Base-by-base conservation (phyloP, 2,113 vertebrate genomes). In the Notiomystis cincta region DNA sequence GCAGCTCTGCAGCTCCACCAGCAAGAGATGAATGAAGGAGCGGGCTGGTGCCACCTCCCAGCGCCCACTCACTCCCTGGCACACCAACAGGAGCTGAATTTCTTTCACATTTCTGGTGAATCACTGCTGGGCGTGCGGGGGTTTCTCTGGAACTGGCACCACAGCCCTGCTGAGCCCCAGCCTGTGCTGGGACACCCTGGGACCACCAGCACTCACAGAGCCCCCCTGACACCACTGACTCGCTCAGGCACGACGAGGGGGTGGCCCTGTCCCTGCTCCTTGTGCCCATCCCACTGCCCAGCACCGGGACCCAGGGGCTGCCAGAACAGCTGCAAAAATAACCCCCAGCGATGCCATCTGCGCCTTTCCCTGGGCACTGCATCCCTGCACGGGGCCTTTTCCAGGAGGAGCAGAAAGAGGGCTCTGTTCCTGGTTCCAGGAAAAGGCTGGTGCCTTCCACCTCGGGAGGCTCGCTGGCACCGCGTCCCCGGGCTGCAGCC, bases 11-110 rank as follows among this genome's bases (percentile, higher is more conserved):
- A 71, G 81, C 70, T 82, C 11, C 24, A 25, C 17, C 81, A 23
- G 82, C 38, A 35, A 60, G 89, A 81, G 61, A 90, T 96, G 93
- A 95, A 96, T 93, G 93, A 80, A 96, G 90, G 70, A 96, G 44
- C 1, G 1, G 88, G 90, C 53, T 92, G 85, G 50, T 94, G 93
- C 70, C 92, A 95, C 95, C 95, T 85, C 24, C 82, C 85, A 66
- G 93, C 50, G 0, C 96, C 94, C 95, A 93, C 94, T 92, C 89
- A 0, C 84, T 91, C 83, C 83, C 94, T 84, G 92, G 73, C 87
- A 79, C 88, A 40, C 47, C 91, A 65, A 9, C 65, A 69, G 57
- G 27, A 70, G 42, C 0, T 37, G 60, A 31, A 22, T 82, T 89
- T 57, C 91, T 62, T 89, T 89, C 87, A 71, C 47, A n/a, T 69